Percentiles rank a stretch among this genome's conserved stretches.
Conservation (phyloP, 2,888 invertebrate genomes). For the Alloplasta piceator region DNA sequence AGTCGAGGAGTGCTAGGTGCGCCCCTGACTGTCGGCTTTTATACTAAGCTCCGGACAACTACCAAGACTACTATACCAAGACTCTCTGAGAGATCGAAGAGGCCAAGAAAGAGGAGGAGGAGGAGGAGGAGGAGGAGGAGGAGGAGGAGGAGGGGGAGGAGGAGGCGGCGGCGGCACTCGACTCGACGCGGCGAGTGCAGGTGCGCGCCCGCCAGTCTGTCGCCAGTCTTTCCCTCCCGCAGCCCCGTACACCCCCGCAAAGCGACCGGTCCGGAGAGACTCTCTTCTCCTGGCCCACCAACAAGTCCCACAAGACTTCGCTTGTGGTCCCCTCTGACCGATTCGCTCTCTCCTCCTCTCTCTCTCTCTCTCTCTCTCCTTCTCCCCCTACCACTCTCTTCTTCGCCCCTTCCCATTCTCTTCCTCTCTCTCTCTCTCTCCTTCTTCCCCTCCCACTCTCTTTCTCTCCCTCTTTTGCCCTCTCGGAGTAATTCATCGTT, state of each 20-base stretch:
- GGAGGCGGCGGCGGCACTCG: constrained; percentile 65
- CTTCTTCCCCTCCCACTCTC: constrained; percentile 66
- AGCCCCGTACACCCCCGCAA: constrained; percentile 64
- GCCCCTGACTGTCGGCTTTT: constrained; percentile 76
- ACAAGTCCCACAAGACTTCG: constrained; percentile 65
- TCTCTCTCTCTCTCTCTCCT: constrained; percentile 47
- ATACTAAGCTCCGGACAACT: constrained; percentile 66
- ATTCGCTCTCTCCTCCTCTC: constrained; percentile 59
- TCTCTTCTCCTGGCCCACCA: constrained; percentile 60
- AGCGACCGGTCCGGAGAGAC: constrained; percentile 55
- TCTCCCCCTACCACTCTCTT: neutral
- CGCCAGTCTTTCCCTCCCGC: constrained; percentile 77
- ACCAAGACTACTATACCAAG: constrained; percentile 67
- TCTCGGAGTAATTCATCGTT: constrained; percentile 45
- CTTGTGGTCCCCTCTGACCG: constrained; percentile 70
- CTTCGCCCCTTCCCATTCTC: constrained; percentile 37
- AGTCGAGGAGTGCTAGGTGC: constrained; percentile 71
- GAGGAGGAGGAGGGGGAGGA: constrained; percentile 56
- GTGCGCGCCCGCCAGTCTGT: constrained; percentile 82
- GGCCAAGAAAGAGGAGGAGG: constrained; percentile 46
- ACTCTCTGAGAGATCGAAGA: constrained; percentile 17
- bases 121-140: constrained; percentile 40
- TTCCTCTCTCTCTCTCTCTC: constrained; percentile 69
- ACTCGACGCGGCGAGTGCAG: constrained; percentile 72
- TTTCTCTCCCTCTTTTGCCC: constrained; percentile 62